These are phyloP conservation scores for Corynorhinus townsendii DNA, from an alignment of 2,113 vertebrate genomes.

Conservation along the genomic window DNA sequence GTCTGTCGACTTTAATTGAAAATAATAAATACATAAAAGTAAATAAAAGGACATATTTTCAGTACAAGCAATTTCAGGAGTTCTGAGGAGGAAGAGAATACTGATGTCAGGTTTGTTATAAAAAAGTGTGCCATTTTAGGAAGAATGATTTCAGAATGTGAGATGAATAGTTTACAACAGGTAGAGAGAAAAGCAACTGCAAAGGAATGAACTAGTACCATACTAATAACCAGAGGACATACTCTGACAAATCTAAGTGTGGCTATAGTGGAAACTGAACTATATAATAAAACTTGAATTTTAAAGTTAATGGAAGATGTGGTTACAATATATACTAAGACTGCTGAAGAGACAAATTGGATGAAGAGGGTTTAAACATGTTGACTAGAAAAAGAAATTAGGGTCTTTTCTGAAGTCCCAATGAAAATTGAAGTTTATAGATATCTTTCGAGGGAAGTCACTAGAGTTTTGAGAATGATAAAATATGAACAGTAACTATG, in stretches of 20 bases:
- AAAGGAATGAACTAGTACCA: background rate
- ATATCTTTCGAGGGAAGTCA: background rate
- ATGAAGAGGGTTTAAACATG: background rate
- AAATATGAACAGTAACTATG: background rate
- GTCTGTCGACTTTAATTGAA: background rate
- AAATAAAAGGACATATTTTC: background rate
- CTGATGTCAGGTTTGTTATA: background rate
- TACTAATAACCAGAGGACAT: background rate
- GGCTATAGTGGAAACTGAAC: background rate
- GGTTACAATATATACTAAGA: background rate
- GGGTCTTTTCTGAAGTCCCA: background rate
- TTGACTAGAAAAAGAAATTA: background rate
- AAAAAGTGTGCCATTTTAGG: background rate
- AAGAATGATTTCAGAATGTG: constrained; percentile 1
- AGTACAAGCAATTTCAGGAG: background rate
- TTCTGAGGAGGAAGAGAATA: background rate
- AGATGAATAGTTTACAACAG: background rate
- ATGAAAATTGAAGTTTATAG: background rate
- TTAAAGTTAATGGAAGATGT: background rate
- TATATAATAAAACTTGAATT: background rate
- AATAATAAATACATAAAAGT: background rate
- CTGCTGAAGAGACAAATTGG: background rate
- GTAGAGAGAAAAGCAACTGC: background rate
- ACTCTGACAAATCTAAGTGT: background rate
- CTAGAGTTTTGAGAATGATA: background rate